These are phyloP conservation scores for Cataglyphis altisquamis DNA, from an alignment of 2,888 invertebrate genomes.

Conservation along the genomic window DNA sequence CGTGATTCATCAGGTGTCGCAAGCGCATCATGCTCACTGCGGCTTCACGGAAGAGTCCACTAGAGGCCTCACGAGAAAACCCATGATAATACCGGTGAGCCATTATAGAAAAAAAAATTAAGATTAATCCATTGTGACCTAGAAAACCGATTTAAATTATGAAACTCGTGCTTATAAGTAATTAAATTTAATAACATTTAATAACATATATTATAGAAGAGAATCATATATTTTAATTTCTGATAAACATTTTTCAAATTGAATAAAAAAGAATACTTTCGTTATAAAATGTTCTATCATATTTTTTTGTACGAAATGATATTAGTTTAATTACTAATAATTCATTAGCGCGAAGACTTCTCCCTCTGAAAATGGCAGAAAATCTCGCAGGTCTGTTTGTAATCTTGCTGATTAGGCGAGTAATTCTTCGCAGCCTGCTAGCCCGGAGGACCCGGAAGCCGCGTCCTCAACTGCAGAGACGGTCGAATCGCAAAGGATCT, in stretches of 20 bases:
- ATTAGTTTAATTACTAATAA: slow-evolving; percentile 32
- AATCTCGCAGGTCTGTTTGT: slow-evolving; percentile 64
- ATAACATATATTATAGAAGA: neutral
- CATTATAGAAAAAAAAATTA: slow-evolving; percentile 11
- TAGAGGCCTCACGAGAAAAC: slow-evolving; percentile 90
- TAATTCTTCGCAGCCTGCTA: slow-evolving; percentile 81
- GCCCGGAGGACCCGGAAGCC: slow-evolving; percentile 86
- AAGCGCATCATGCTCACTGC: slow-evolving; percentile 95
- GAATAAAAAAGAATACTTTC: neutral
- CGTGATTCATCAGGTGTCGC: slow-evolving; percentile 92
- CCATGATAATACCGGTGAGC: slow-evolving; percentile 89
- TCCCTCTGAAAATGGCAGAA: slow-evolving; percentile 61
- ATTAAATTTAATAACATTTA: slow-evolving; percentile 11
- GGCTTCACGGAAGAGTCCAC: slow-evolving; percentile 95
- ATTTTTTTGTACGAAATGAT: neutral
- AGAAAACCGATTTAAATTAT: neutral
- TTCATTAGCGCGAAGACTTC: slow-evolving; percentile 33
- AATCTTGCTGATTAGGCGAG: slow-evolving; percentile 71
- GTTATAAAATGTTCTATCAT: neutral
- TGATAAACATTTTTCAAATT: neutral
- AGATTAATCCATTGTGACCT: slow-evolving; percentile 8
- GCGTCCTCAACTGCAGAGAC: slow-evolving; percentile 89
- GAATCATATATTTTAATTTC: neutral
- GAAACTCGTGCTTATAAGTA: neutral
- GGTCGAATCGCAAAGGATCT: slow-evolving; percentile 91